These are phyloP conservation scores for Parnassius glacialis DNA, from an alignment of 2,888 invertebrate genomes.

Conservation along the genomic window DNA sequence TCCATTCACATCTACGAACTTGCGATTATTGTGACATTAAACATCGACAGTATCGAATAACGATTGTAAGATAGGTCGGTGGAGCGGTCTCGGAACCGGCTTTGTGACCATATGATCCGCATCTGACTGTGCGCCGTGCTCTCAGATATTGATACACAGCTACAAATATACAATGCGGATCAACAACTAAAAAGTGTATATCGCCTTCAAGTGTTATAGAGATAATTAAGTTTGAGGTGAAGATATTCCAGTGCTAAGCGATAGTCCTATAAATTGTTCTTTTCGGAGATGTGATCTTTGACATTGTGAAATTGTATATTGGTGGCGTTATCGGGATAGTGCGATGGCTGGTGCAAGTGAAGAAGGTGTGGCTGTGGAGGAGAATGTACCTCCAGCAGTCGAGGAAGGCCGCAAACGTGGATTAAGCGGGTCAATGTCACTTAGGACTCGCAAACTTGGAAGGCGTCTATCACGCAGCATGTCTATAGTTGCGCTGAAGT, in stretches of 20 bases:
- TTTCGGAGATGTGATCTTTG: constrained; percentile 70
- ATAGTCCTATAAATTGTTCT: constrained; percentile 54
- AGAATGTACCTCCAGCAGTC: constrained; percentile 40
- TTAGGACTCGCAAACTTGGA: constrained; percentile 74
- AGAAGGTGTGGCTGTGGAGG: constrained; percentile 57
- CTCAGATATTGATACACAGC: constrained; percentile 53
- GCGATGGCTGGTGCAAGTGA: constrained; percentile 74
- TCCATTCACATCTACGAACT: constrained; percentile 43
- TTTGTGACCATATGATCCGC: constrained; percentile 66
- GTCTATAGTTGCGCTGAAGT: constrained; percentile 77
- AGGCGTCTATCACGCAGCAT: constrained; percentile 78
- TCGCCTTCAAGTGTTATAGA: constrained; percentile 1
- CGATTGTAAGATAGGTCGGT: constrained; percentile 33
- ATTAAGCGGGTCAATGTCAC: constrained; percentile 72
- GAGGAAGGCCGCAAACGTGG: constrained; percentile 60
- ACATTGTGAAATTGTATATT: constrained; percentile 46
- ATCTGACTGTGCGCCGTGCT: constrained; percentile 45
- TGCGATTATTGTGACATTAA: constrained; percentile 30
- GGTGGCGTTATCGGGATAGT: constrained; percentile 53
- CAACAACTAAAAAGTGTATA: constrained; percentile 57
- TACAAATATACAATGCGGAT: constrained; percentile 55
- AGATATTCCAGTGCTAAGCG: constrained; percentile 27
- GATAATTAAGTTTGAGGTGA: constrained; percentile 12
- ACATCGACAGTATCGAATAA: constrained; percentile 37
- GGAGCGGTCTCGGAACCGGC: constrained; percentile 54